These are phyloP conservation scores for Chaitophorus viminalis DNA, from an alignment of 2,888 invertebrate genomes.

Conservation along the genomic window DNA sequence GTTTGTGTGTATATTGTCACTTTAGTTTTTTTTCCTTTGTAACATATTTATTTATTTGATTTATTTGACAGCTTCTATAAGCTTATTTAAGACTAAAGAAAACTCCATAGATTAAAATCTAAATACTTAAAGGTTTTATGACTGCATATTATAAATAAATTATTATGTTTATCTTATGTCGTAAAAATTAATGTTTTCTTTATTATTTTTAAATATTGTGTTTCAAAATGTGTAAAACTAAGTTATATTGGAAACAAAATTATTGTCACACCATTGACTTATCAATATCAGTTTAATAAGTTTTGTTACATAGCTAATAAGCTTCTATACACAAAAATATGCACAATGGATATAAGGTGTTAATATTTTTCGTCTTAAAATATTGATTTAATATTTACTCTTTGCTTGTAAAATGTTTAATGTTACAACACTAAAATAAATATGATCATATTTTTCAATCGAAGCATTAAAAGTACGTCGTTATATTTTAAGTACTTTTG, in stretches of 20 bases:
- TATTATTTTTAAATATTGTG: neutral
- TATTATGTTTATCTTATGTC: no score
- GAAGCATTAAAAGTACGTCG: neutral
- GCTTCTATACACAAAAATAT: neutral
- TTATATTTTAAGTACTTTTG: neutral
- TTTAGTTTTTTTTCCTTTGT: neutral
- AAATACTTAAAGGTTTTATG: neutral
- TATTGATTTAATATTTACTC: neutral
- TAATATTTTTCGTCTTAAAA: neutral
- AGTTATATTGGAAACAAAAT: neutral
- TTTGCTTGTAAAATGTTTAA: neutral
- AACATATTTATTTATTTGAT: slow-evolving; percentile 11
- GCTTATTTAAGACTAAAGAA: neutral
- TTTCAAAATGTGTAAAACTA: neutral
- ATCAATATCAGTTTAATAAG: neutral
- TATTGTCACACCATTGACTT: neutral
- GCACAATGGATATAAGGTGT: neutral
- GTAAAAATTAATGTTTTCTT: no score
- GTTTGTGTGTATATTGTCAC: neutral
- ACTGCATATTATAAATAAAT: neutral
- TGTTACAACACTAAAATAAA: neutral
- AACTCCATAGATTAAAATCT: neutral
- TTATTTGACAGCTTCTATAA: neutral
- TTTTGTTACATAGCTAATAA: no score
- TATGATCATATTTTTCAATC: neutral